Evolutionary conservation across 1,140 invertebrate genomes (phyloP).

Genomic region (Diachasmimorpha longicaudata): DNA sequence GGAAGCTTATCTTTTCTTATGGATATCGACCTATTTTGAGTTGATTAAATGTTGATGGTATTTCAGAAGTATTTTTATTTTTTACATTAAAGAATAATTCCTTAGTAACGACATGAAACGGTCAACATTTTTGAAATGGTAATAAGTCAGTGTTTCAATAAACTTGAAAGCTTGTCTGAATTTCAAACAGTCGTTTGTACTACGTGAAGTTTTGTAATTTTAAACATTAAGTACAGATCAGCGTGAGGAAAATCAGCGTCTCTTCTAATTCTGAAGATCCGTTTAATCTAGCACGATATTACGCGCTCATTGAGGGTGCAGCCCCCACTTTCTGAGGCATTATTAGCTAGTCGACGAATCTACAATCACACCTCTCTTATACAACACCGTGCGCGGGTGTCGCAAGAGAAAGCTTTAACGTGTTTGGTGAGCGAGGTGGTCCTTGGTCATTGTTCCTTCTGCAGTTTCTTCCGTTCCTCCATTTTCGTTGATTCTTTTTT

Average conservation of each 20-base stretch:
- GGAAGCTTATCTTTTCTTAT: neutral
- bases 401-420: conserved; percentile 31
- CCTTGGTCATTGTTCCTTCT: conserved; percentile 41
- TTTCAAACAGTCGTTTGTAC: too few relatives aligned
- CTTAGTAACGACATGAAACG: too few relatives aligned
- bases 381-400: conserved; percentile 22
- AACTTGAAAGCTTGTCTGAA: too few relatives aligned
- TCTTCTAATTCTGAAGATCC: neutral
- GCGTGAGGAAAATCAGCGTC: too few relatives aligned
- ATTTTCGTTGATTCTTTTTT: conserved; percentile 13
- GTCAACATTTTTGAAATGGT: too few relatives aligned
- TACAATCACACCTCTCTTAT: conserved; percentile 22
- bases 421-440: conserved; percentile 35
- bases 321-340: conserved; percentile 13
- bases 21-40: neutral
- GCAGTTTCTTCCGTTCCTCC: conserved; percentile 27
- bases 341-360: conserved; percentile 28
- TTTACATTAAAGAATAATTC: too few relatives aligned
- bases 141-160: too few relatives aligned
- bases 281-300: conserved; percentile 21
- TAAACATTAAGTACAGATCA: too few relatives aligned
- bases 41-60: neutral
- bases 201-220: too few relatives aligned
- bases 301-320: neutral
- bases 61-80: too few relatives aligned